Percentiles rank a stretch among this genome's conserved stretches.
Conservation (phyloP, 37 sponge, comb jelly and placozoan species). For the Chondrosia reniformis region DNA sequence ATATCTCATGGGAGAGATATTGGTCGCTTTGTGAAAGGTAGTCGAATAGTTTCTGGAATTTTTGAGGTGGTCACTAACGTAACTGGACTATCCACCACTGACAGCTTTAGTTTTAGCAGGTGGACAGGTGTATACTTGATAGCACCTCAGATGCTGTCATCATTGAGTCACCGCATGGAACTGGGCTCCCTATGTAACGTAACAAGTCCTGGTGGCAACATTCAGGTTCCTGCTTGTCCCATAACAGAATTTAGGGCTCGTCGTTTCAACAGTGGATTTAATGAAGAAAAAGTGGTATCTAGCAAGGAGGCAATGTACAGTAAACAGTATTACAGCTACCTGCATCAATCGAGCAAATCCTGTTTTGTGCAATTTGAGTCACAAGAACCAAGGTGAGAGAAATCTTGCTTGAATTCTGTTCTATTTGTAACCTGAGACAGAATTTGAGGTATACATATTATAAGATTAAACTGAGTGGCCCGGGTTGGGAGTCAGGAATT, state of each 20-base stretch:
- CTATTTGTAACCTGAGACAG: too few relatives aligned
- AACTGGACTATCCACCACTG: background rate
- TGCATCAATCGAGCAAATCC: background rate
- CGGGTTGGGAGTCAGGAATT: too few relatives aligned
- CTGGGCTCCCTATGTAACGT: background rate
- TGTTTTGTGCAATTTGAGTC: slow-evolving; percentile 3
- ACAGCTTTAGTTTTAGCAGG: background rate
- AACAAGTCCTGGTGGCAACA: background rate
- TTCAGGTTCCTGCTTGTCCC: background rate
- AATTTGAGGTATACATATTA: too few relatives aligned
- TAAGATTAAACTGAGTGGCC: too few relatives aligned
- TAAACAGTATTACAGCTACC: slow-evolving; percentile 1
- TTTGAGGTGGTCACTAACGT: background rate
- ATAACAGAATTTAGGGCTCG: background rate
- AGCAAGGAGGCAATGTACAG: background rate
- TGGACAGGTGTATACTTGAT: slow-evolving; percentile 8
- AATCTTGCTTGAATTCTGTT: background rate
- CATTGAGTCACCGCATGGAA: background rate
- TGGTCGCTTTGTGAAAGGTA: background rate
- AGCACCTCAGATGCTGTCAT: background rate
- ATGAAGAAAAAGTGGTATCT: background rate
- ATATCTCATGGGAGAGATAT: background rate
- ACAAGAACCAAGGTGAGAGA: background rate
- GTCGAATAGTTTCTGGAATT: background rate
- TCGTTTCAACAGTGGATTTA: slow-evolving; percentile 6